Evolutionary conservation across 2,797 vertebrate genomes (phyloP).

Genomic region (Strix occidentalis): DNA sequence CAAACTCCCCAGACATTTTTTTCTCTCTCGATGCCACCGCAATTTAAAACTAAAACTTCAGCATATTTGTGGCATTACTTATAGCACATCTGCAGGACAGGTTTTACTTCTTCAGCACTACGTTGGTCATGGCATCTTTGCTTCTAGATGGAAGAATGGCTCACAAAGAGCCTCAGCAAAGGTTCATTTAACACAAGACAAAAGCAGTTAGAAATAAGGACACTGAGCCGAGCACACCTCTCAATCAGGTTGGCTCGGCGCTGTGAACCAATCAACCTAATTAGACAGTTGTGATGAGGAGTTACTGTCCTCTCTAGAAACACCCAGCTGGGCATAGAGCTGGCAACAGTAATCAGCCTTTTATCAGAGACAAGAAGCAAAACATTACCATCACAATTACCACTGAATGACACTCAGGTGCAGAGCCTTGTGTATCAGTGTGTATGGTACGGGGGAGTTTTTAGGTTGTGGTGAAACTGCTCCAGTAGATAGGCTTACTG

Average conservation of each 20-base stretch:
- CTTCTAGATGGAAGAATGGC: background rate
- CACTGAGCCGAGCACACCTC: background rate
- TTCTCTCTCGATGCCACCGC: accelerated
- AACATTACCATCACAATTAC: background rate
- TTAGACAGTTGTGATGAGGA: background rate
- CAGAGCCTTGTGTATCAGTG: background rate
- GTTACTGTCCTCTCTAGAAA: background rate
- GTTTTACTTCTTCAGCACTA: background rate
- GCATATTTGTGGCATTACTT: background rate
- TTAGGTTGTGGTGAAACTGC: background rate
- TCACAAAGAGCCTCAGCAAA: background rate
- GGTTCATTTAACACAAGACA: background rate
- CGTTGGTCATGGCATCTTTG: background rate
- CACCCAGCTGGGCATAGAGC: background rate
- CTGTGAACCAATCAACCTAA: slow-evolving; percentile 7
- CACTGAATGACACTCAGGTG: background rate
- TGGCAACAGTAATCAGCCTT: background rate
- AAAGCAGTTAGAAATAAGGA: background rate
- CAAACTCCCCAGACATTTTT: accelerated
- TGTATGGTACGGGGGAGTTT: background rate
- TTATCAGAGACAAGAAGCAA: background rate
- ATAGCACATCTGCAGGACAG: background rate
- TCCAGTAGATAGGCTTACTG: background rate
- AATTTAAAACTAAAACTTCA: background rate
- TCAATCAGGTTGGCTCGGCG: background rate